phyloP scores from a whole-genome alignment of 2,113 vertebrate genomes.

The Oryzias curvinotus region DNA sequence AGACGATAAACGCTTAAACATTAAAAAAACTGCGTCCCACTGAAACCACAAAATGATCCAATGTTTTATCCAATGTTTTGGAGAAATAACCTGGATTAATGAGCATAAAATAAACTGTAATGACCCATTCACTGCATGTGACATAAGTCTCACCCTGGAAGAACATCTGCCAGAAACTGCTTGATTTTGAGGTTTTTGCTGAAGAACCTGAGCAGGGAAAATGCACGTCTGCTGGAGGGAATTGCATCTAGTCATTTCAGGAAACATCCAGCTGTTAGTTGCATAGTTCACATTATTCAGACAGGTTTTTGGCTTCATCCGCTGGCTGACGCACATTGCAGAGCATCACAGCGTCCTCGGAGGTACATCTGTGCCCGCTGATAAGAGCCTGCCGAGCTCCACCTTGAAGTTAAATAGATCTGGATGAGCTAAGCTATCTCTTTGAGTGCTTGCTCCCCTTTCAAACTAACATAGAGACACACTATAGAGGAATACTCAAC shows the following conservation, averaged over 20 bases:
- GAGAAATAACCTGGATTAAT: conserved; percentile 16
- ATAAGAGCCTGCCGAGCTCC: conserved; percentile 54
- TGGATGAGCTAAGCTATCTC: conserved; percentile 15
- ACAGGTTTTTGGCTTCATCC: conserved; percentile 11
- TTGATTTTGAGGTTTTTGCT: conserved; percentile 10
- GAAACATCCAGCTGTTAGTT: conserved; percentile 21
- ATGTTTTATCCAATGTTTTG: neutral
- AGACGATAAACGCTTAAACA: neutral
- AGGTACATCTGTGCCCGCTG: conserved; percentile 53
- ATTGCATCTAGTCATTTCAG: conserved; percentile 21
- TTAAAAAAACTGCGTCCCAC: neutral
- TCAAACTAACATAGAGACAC: conserved; percentile 6
- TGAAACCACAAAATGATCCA: neutral
- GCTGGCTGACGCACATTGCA: conserved; percentile 26
- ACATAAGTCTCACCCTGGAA: conserved; percentile 4
- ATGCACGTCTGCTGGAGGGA: conserved; percentile 40
- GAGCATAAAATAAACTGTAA: conserved; percentile 12
- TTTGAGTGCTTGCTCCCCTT: neutral
- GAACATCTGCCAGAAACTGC: conserved; percentile 15
- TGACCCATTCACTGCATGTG: neutral
- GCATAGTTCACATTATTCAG: conserved; percentile 29
- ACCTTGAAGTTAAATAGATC: conserved; percentile 40
- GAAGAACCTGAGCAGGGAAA: conserved; percentile 16
- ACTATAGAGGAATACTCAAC: neutral
- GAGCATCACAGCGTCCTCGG: conserved; percentile 33